Evolutionary conservation across 2,888 invertebrate genomes (phyloP).

Genomic region (Trichogramma dendrolimi): DNA sequence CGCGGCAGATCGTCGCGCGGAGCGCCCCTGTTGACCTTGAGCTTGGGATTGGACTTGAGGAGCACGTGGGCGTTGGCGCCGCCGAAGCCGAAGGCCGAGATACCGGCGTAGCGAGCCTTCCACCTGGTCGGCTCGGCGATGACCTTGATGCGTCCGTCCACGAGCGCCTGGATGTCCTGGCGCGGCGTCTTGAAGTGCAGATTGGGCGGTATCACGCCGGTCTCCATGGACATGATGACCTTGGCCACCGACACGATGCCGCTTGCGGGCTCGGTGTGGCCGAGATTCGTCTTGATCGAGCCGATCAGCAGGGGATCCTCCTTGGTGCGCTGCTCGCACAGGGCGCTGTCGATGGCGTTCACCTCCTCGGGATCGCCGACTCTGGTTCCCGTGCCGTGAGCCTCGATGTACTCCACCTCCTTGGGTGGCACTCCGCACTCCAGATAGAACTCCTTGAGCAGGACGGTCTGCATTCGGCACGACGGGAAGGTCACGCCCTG

Average conservation of each 20-base stretch:
- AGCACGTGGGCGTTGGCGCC: slow-evolving; percentile 77
- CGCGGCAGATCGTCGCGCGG: slow-evolving; percentile 66
- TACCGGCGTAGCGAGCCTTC: slow-evolving; percentile 67
- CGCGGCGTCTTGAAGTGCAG: slow-evolving; percentile 68
- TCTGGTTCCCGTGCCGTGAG: slow-evolving; percentile 69
- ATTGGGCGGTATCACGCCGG: slow-evolving; percentile 77
- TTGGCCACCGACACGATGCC: slow-evolving; percentile 79
- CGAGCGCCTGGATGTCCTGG: slow-evolving; percentile 58
- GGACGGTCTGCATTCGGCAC: slow-evolving; percentile 34
- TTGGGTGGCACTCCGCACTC: slow-evolving; percentile 58
- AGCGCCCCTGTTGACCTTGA: slow-evolving; percentile 59
- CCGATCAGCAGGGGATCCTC: slow-evolving; percentile 75
- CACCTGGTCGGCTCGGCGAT: slow-evolving; percentile 68
- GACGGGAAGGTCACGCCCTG: slow-evolving; percentile 37
- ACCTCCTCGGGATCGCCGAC: slow-evolving; percentile 90
- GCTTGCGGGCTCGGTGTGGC: slow-evolving; percentile 83
- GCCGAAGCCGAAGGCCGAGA: slow-evolving; percentile 93
- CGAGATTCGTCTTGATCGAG: slow-evolving; percentile 89
- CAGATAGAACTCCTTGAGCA: slow-evolving; percentile 56
- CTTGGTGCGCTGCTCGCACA: slow-evolving; percentile 62
- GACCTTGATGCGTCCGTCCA: slow-evolving; percentile 63
- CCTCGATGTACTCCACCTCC: slow-evolving; percentile 61
- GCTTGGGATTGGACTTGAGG: slow-evolving; percentile 59
- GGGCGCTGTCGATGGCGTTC: slow-evolving; percentile 71
- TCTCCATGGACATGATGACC: slow-evolving; percentile 74